Evolutionary conservation across 1,140 invertebrate species (phyloP).

Genomic region (Caenorhabditis briggsae): DNA sequence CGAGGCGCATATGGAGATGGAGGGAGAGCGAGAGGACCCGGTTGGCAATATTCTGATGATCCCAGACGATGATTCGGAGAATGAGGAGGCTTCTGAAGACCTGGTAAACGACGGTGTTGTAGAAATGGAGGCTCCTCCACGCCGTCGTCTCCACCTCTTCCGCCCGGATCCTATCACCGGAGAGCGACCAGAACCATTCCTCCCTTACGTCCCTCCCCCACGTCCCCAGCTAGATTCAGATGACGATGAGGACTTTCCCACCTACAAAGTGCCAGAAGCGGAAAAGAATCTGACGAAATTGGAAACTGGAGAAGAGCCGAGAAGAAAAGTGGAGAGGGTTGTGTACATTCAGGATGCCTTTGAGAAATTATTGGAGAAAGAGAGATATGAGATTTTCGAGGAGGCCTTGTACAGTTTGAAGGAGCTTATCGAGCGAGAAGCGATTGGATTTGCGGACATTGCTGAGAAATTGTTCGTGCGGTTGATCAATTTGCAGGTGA

Average conservation of each 20-base stretch:
- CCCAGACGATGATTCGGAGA: no score
- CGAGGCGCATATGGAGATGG: neutral
- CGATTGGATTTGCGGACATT: neutral
- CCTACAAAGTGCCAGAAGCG: neutral
- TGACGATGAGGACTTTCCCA: conserved; percentile 30
- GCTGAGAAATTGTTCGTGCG: conserved; percentile 2
- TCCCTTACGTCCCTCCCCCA: no score
- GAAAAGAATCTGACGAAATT: neutral
- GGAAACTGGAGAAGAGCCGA: neutral
- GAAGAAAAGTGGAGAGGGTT: neutral
- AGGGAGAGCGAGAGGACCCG: neutral
- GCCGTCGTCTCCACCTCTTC: no score
- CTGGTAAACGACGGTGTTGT: no score
- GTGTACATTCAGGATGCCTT: conserved; percentile 6
- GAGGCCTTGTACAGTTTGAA: neutral
- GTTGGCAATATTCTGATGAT: no score
- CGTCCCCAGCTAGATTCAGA: neutral
- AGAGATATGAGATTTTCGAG: conserved; percentile 32
- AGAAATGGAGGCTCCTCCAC: neutral
- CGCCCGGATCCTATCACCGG: no score
- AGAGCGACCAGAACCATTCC: no score
- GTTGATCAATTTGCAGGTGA: neutral
- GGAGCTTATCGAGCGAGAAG: neutral
- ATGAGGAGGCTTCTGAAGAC: neutral
- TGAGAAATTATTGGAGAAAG: conserved; percentile 23